phyloP scores from a whole-genome alignment of 2,797 vertebrate species.

The Adrianichthys oophorus region DNA sequence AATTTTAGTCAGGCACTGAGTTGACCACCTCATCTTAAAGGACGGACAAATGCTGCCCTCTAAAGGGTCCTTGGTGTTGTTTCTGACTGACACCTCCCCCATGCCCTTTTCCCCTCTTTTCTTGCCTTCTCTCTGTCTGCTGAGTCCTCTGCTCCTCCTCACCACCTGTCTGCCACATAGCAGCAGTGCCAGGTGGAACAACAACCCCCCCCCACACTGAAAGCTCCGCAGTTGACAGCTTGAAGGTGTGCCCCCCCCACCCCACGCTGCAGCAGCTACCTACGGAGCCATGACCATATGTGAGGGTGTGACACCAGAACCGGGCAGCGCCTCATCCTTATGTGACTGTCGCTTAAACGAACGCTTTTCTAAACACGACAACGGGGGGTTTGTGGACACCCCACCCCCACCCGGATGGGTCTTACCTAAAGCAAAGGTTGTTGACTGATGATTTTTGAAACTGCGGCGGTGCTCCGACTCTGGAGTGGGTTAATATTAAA shows the following conservation, averaged over 20 bases:
- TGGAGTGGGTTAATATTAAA: no score
- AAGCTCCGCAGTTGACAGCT: constrained; percentile 59
- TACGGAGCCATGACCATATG: constrained; percentile 49
- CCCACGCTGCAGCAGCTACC: constrained; percentile 58
- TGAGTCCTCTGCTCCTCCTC: constrained; percentile 30
- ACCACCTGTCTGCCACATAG: constrained; percentile 74
- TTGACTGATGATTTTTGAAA: no score
- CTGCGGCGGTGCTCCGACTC: no score
- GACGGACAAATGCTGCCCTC: constrained; percentile 23
- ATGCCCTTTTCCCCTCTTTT: constrained; percentile 2
- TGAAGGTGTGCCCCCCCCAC: constrained; percentile 46
- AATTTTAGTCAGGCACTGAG: not conserved
- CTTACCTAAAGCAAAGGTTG: no score
- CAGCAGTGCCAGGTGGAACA: constrained; percentile 68
- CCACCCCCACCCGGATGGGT: no score
- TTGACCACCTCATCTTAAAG: constrained; percentile 7
- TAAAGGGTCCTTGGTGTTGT: constrained; percentile 22
- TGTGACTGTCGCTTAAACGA: not conserved
- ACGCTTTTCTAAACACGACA: no score
- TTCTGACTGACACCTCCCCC: constrained; percentile 30
- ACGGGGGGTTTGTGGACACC: no score
- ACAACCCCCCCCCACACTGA: constrained; percentile 45
- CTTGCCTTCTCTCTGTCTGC: constrained; percentile 6
- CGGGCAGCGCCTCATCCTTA: not conserved
- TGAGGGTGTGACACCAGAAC: constrained; percentile 44